Base-by-base conservation (phyloP, 2,888 invertebrate genomes). In the Brachyptera risi region DNA sequence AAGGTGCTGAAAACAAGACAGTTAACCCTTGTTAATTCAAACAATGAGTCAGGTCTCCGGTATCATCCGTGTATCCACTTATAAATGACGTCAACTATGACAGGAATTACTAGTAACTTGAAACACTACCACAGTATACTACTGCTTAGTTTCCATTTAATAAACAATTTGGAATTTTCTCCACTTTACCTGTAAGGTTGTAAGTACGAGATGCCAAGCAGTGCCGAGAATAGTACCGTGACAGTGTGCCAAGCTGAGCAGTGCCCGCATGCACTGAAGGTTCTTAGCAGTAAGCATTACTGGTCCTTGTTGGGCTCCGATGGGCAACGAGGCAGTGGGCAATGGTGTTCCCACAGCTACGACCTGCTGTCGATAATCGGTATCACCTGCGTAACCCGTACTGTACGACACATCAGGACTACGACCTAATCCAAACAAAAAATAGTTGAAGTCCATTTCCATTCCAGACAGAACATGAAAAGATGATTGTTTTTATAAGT, bases 221-320 rank as follows among this genome's bases (percentile, higher is more conserved):
- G 92, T 89, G 54, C 93, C 95, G 64, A 98, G 80, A 65, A 92
- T 87, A 69, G 89, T 88, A 0, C 97, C 97, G 74, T 96, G 95
- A 65, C 92, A 87, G 72, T 94, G 92, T 0, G 96, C 95, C 57
- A 96, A 80, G 69, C 87, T 85, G 50, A 99, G 80, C 54, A 99
- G 78, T 0, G 96, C 91, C 65, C 94, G 82, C 90, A 98, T 96
- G 27, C 96, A 96, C 70, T 97, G 95, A 60, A 99, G 83, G 82
- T 99, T 99, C 70, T 98, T 96, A 0, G 96, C 91, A 2, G 97
- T 98, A 71, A 99, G 80, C 95, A 97, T 96, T 59, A 98, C 97
- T 42, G 88, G 88, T n/a, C 86, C 86, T 73, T 90, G 90, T 71
- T 91, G 90, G 60, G 90, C 87, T 37, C 86, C 88, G 58, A 86